Evolutionary conservation across 2,888 invertebrate genomes (phyloP).

Genomic region (Itoplectis maculator): DNA sequence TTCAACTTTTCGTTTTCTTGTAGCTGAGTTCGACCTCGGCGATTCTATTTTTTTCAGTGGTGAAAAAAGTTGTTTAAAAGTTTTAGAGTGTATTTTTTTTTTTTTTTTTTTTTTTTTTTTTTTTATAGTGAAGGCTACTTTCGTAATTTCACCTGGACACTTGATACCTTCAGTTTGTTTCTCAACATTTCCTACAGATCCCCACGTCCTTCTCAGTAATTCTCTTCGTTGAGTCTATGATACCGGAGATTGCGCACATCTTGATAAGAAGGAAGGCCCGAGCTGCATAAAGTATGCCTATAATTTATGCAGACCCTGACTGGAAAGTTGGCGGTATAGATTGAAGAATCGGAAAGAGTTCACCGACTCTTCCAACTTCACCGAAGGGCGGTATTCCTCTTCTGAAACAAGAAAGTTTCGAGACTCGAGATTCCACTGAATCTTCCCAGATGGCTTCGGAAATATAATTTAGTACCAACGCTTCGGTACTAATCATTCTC

Average conservation of each 20-base stretch:
- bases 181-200: not conserved
- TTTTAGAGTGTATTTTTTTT: too few species aligned
- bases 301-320: conserved; percentile 13
- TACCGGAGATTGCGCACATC: not conserved
- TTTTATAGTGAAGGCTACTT: too few species aligned
- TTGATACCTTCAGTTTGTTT: not conserved
- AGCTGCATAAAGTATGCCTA: not conserved
- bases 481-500: conserved; percentile 21
- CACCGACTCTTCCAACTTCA: conserved; percentile 2
- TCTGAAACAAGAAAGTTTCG: not conserved
- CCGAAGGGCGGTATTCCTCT: not conserved
- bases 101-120: too few species aligned
- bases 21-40: too few species aligned
- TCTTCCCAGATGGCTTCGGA: not conserved
- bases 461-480: conserved; percentile 24
- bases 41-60: too few species aligned
- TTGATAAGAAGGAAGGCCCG: conserved; percentile 1
- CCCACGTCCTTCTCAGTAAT: not conserved
- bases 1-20: not conserved
- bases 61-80: too few species aligned
- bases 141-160: too few species aligned
- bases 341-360: conserved; percentile 19
- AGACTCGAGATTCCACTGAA: not conserved
- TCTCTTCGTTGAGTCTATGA: not conserved
- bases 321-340: conserved; percentile 7